phyloP scores from a whole-genome alignment of 2,113 vertebrate genomes.

The Sialia sialis region DNA sequence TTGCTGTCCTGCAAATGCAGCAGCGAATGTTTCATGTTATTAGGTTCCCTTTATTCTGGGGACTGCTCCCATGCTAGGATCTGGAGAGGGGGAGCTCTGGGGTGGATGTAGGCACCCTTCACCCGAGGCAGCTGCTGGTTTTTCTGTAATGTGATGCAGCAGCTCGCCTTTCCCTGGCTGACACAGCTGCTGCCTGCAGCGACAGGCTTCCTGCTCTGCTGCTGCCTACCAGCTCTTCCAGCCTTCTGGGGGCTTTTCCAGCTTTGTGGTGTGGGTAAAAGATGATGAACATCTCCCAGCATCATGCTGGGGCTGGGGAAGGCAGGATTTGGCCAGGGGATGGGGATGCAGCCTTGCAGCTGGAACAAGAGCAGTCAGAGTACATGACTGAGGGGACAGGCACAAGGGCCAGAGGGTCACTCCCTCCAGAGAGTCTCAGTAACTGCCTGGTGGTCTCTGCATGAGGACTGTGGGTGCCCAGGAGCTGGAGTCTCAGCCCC shows the following conservation, averaged over 20 bases:
- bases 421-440: background rate
- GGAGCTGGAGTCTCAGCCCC: background rate
- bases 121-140: background rate
- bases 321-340: background rate
- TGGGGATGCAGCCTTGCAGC: background rate
- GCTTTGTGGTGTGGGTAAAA: background rate
- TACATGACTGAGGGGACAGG: fast-evolving
- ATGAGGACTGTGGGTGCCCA: background rate
- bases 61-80: background rate
- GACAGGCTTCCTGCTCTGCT: background rate
- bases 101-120: background rate
- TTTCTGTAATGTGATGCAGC: background rate
- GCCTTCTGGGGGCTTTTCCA: background rate
- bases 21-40: fast-evolving
- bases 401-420: no score
- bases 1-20: background rate
- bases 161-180: background rate
- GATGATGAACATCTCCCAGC: background rate
- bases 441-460: background rate
- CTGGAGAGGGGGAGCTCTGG: background rate
- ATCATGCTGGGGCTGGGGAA: background rate
- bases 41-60: background rate
- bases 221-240: background rate
- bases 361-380: background rate
- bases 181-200: background rate